Base-by-base conservation (phyloP, 2,888 invertebrate genomes). In the Eudemis profundana region DNA sequence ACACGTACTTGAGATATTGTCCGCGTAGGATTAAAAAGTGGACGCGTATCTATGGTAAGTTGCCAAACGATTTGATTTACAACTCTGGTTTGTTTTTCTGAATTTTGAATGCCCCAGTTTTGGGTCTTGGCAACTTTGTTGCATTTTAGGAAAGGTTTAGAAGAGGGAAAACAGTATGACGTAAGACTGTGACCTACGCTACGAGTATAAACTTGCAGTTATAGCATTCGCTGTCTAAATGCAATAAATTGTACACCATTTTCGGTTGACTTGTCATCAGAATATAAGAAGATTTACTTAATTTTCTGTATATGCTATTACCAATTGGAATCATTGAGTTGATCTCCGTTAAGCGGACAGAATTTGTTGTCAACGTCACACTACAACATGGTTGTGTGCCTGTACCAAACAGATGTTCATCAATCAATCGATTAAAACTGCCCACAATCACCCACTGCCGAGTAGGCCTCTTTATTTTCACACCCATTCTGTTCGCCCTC, bases 1-100 rank as follows among this genome's bases (percentile, higher is more conserved):
- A 73, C 72, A 74, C 72, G 72, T 73, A 75, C 72, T 74, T 69
- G 46, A 69, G 65, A 72, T 73, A 69, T 53, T 54, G 70, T 53
- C 69, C 68, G 68, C 68, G 68, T 68, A 67, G 54, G 38, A 56
- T 63, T 57, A 57, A 64, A 64, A 63, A 64, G 23, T 33, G 23
- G 56, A 54, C 54, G 23, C 36, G n/a, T 21, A 50, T 57, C 57
- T 46, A 59, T 51, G 64, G 64, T 50, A 44, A 64, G 40, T 59
- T 56, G 57, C 64, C 64, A 64, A 57, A 27, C 44, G 36, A 10
- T 62, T 46, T 50, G 63, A 64, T 36, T 57, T 64, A 64, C 57
- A 10, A 21, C 8, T 17, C 7, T 5, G 27, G 8, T 8, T 36
- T n/a, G 50, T 57, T 44, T 64, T 64, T 36, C 29, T 12, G 33